These are phyloP conservation scores for Spisula subtruncata DNA, from an alignment of 2,888 invertebrate species.

Conservation along the genomic window DNA sequence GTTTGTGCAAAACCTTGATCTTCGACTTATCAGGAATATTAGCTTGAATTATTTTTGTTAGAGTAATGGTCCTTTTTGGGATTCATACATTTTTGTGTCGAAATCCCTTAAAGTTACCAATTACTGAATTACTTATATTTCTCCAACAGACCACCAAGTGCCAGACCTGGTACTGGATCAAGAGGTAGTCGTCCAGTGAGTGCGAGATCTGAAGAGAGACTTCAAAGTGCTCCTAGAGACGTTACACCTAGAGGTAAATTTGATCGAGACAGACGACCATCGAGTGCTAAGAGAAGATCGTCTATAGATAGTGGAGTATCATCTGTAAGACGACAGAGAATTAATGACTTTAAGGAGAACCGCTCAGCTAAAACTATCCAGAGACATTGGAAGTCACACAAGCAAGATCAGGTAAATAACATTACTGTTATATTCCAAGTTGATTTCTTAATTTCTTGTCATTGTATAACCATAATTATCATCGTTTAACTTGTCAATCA, in stretches of 20 bases:
- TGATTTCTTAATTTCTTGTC: background rate
- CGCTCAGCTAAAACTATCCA: conserved; percentile 84
- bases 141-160: conserved; percentile 55
- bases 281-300: conserved; percentile 67
- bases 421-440: background rate
- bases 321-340: conserved; percentile 52
- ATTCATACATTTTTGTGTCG: too few species aligned
- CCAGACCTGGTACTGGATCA: conserved; percentile 25
- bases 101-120: too few species aligned
- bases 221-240: conserved; percentile 41
- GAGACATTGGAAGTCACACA: conserved; percentile 79
- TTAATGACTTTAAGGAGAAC: conserved; percentile 76
- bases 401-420: conserved; percentile 31
- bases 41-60: too few species aligned
- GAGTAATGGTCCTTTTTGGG: too few species aligned
- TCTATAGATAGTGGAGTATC: conserved; percentile 74
- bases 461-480: background rate
- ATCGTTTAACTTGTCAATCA: too few species aligned
- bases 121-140: too few species aligned
- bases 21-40: too few species aligned
- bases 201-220: conserved; percentile 57
- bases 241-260: conserved; percentile 22
- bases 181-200: conserved; percentile 55
- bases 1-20: too few species aligned
- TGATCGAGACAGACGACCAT: conserved; percentile 64